A percentile compares a stretch with the other conserved stretches of the same genome.
phyloP scores from a whole-genome alignment of 2,113 vertebrate species.

The Patagioenas fasciata region DNA sequence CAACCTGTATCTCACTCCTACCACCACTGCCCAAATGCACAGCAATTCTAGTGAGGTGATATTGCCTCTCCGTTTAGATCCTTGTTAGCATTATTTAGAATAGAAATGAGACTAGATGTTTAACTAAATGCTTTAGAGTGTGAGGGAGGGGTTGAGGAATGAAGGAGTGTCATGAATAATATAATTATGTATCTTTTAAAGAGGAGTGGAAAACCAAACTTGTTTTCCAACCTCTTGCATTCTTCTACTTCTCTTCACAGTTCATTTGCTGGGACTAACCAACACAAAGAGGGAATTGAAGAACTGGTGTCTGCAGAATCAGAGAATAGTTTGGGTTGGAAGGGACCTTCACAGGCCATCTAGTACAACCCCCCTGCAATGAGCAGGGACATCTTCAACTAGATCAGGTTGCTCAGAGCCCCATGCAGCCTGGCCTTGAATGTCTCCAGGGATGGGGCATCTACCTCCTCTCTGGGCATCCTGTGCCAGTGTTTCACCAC shows the following conservation, averaged over 20 bases:
- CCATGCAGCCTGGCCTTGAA: too few species aligned
- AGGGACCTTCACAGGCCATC: too few species aligned
- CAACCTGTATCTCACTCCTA: not conserved
- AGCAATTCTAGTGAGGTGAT: not conserved
- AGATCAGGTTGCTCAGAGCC: too few species aligned
- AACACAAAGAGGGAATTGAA: not conserved
- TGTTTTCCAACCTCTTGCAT: not conserved
- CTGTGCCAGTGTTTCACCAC: too few species aligned
- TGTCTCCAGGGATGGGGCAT: too few species aligned
- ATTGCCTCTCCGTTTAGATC: not conserved
- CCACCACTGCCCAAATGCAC: too few species aligned
- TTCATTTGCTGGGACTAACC: not conserved
- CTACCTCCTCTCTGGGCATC: too few species aligned
- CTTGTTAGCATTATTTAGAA: not conserved
- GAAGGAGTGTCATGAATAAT: not conserved
- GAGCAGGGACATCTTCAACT: too few species aligned
- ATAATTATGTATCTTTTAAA: not conserved
- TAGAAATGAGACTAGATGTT: not conserved
- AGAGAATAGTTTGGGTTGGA: too few species aligned
- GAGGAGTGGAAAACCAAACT: not conserved
- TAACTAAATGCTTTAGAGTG: not conserved
- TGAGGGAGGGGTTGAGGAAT: not conserved
- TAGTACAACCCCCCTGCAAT: too few species aligned
- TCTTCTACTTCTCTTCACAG: not conserved
- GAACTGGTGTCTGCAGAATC: not conserved